Evolutionary conservation across 1,140 invertebrate species (phyloP), one percentile per base, ranked within the genome.

Genomic region (Lepidurus packardi): DNA sequence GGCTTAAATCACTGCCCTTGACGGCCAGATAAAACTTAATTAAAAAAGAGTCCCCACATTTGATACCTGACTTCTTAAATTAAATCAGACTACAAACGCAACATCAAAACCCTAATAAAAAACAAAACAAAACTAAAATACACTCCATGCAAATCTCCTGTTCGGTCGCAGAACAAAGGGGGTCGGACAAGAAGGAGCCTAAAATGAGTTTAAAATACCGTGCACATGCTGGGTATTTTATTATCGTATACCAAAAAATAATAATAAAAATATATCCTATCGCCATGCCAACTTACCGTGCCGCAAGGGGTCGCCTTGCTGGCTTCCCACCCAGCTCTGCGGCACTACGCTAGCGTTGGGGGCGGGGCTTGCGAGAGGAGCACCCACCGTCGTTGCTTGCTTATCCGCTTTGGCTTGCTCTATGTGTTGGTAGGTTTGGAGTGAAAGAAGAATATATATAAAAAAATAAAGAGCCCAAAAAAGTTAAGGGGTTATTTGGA

Each of bases 251-350:
- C 34, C 34, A 34, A 34, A 16, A 65, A 65, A 13, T 47, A 65
- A 16, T 21, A 65, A 65, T n/a, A 65, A 65, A 13, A 21, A n/a
- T 65, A n/a, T n/a, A 34, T 3, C 34, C 34, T 34, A 25, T 76
- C 21, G n/a, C 47, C 21, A 47, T 25, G 42, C 75, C 13, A 44
- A 77, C 76, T 77, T 77, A 77, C 76, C 76, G 44, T 45, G 76
- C 65, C 76, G 76, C 76, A 77, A 53, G n/a, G 76, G 76, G 65
- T 77, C 76, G 24, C 44, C 76, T 65, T 45, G 76, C 76, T 77
- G 76, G 16, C 44, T 77, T 45, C 76, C 76, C 41, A 77, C 76
- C 11, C 76, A 65, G 53, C 53, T 45, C 34, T 77, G 76, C 65
- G 45, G 76, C 42, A 76, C 24, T 53, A 65, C 43, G 76, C 53